These are phyloP conservation scores for Diaprepes abbreviatus DNA, from an alignment of 2,888 invertebrate genomes.

Conservation along the genomic window DNA sequence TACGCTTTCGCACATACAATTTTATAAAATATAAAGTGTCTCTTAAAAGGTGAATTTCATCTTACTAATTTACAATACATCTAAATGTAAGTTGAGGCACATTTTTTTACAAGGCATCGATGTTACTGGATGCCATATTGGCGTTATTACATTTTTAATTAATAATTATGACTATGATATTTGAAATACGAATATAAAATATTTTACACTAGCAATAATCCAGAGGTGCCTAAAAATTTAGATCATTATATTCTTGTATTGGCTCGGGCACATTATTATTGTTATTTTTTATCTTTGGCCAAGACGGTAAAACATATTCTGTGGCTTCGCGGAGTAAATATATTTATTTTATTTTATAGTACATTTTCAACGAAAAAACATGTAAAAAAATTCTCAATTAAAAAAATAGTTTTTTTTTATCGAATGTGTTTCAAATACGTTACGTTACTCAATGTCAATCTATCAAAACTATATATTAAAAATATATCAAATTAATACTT, in stretches of 20 bases:
- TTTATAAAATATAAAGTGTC: slow-evolving; percentile 12
- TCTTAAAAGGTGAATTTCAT: neutral
- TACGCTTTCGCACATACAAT: neutral
- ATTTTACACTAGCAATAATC: neutral
- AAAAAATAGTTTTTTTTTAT: no score
- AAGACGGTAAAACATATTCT: no score
- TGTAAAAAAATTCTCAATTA: no score
- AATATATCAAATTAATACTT: no score
- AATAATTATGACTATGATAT: no score
- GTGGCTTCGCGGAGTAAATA: no score
- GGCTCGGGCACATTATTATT: slow-evolving; percentile 15
- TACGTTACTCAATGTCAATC: no score
- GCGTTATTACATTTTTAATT: slow-evolving; percentile 2
- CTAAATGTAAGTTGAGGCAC: slow-evolving; percentile 16
- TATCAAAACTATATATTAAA: no score
- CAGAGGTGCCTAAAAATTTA: neutral
- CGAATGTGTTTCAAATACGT: no score
- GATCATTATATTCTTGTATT: neutral
- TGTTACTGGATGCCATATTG: slow-evolving; percentile 17
- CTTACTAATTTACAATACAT: slow-evolving; percentile 10
- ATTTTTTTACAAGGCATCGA: slow-evolving; percentile 19
- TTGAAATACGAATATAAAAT: neutral
- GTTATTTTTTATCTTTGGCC: slow-evolving; percentile 10
- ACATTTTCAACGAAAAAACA: no score
- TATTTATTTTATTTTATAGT: no score